Base-by-base conservation (phyloP, 2,888 invertebrate species). In the Hirtodrosophila trivittata region DNA sequence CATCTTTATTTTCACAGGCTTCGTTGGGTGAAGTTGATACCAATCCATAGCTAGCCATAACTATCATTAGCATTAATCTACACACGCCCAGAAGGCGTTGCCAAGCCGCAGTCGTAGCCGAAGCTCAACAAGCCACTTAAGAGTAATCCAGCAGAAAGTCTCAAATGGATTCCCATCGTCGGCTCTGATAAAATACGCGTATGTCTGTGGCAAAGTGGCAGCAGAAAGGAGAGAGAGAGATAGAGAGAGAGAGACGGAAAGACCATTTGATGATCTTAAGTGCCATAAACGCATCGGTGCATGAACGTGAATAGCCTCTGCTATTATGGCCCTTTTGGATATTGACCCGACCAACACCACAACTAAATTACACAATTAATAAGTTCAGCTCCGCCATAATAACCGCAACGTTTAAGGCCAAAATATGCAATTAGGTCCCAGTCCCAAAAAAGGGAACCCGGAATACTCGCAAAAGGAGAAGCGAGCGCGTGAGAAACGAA, bases 281-380 rank as follows among this genome's bases (percentile, higher is more conserved):
- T 14, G 30, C 51, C 55, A 55, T 55, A 67, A 65, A 59, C 52
- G 62, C 65, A 76, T 41, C 62, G 56, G 38, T 25, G 62, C 67
- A 59, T 77, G 52, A 70, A 56, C 73, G 37, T 21, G 46, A 77
- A 85, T 77, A 54, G 42, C 56, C 50, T 21, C 18, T 45, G 67
- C 50, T 54, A 63, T 66, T 77, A 67, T 63, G 37, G 60, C 14
- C 52, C 59, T 37, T 76, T 73, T 57, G 62, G 62, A 74, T 65
- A 66, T 66, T 64, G 74, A 58, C 54, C 45, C 39, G 62, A 57
- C 56, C 52, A 68, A 60, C 65, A 74, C 58, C 47, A 75, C 18
- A 82, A 63, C 75, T 60, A 85, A 80, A 80, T 80, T 77, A 82
- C 78, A 72, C 78, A 80, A 80, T 80, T 85, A 80, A 85, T 85